Evolutionary conservation across 2,888 invertebrate genomes (phyloP).

Genomic region (Eudemis profundana): DNA sequence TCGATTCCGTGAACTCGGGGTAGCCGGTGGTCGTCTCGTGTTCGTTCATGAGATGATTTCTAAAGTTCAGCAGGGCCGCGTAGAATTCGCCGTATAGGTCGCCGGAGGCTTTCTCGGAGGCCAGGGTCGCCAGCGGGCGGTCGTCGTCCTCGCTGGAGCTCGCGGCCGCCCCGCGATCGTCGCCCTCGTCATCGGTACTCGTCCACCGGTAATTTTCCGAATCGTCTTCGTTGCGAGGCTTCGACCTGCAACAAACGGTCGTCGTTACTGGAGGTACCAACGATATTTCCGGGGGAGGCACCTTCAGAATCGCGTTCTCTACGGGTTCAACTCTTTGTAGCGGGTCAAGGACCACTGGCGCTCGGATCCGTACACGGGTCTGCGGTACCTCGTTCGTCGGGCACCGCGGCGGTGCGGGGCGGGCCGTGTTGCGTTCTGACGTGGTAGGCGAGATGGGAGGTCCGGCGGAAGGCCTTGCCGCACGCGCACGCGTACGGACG

Average conservation of each 20-base stretch:
- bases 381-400: not conserved
- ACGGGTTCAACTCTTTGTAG: not conserved
- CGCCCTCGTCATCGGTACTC: not conserved
- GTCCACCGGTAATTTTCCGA: not conserved
- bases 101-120: slow-evolving; percentile 50
- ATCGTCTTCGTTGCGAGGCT: slow-evolving; percentile 43
- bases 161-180: slow-evolving; percentile 27
- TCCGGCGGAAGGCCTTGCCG: slow-evolving; percentile 66
- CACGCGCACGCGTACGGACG: slow-evolving; percentile 69
- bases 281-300: too few relatives aligned
- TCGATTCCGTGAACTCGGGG: slow-evolving; percentile 61
- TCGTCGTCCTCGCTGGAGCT: slow-evolving; percentile 56
- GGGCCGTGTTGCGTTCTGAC: slow-evolving; percentile 63
- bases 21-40: slow-evolving; percentile 52
- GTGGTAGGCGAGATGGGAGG: slow-evolving; percentile 72
- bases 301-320: not conserved
- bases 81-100: slow-evolving; percentile 63
- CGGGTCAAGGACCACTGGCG: not conserved
- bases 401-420: not conserved
- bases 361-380: not conserved
- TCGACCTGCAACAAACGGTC: slow-evolving; percentile 75
- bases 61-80: slow-evolving; percentile 65
- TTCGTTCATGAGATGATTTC: slow-evolving; percentile 63
- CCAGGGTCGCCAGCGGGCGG: slow-evolving; percentile 60
- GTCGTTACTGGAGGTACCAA: slow-evolving; percentile 58